Evolutionary conservation across 30 jellyfish, hydroid and myxozoan genomes (phyloP).

Genomic region (Phacellophora camtschatica): DNA sequence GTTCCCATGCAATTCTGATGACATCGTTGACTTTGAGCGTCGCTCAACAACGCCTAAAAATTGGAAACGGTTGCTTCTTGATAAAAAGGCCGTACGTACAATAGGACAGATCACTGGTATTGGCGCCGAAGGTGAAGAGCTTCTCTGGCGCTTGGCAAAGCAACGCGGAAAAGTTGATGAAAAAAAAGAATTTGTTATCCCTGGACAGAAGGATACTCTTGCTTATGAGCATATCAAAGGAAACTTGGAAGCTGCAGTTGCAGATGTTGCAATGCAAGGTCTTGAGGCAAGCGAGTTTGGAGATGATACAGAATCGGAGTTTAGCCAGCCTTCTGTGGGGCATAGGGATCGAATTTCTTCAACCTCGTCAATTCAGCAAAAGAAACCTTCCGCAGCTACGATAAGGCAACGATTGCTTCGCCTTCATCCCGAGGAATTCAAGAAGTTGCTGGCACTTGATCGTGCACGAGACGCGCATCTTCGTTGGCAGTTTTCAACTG

Average conservation of each 20-base stretch:
- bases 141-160: slow-evolving; percentile 85
- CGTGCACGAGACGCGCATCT: slow-evolving; percentile 94
- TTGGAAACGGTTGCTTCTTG: slow-evolving; percentile 87
- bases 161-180: slow-evolving; percentile 83
- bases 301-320: slow-evolving; percentile 29
- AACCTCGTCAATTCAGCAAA: neutral
- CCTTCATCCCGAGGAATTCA: slow-evolving; percentile 94
- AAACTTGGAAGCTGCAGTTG: slow-evolving; percentile 71
- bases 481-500: slow-evolving; percentile 97
- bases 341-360: neutral
- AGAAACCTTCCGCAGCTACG: slow-evolving; percentile 51
- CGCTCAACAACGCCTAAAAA: slow-evolving; percentile 96
- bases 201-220: slow-evolving; percentile 67
- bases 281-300: slow-evolving; percentile 28
- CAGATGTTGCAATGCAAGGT: slow-evolving; percentile 64
- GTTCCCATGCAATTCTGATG: slow-evolving; percentile 87
- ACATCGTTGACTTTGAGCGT: slow-evolving; percentile 83
- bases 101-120: slow-evolving; percentile 91
- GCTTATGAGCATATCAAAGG: slow-evolving; percentile 81
- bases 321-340: neutral
- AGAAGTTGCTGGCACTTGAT: slow-evolving; percentile 87
- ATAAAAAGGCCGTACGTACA: slow-evolving; percentile 77
- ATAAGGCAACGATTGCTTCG: slow-evolving; percentile 74
- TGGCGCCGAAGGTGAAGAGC: slow-evolving; percentile 98
- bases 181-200: slow-evolving; percentile 40